These are phyloP conservation scores for Uria aalge DNA, from an alignment of 2,113 vertebrate species.

Conservation along the genomic window DNA sequence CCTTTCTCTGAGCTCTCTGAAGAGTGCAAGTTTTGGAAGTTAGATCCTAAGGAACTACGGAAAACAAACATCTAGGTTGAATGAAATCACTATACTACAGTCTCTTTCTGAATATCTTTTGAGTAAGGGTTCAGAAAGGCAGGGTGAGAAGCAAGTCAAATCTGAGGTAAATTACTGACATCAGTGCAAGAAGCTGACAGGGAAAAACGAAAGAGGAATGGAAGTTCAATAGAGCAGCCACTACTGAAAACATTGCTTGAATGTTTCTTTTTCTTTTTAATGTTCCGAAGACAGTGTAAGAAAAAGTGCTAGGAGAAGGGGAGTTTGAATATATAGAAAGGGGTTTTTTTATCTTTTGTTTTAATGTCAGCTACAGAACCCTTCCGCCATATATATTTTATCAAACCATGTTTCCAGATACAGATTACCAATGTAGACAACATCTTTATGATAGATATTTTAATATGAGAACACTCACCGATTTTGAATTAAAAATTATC, in stretches of 20 bases:
- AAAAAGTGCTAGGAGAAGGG: neutral
- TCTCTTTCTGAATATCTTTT: constrained; percentile 23
- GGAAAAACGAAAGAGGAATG: neutral
- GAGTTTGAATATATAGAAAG: neutral
- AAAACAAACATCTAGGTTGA: constrained; percentile 32
- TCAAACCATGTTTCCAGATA: neutral
- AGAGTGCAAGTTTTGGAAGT: neutral
- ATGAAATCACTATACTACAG: neutral
- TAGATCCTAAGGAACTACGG: neutral
- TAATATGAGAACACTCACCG: neutral
- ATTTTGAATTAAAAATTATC: neutral
- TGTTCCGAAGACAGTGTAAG: neutral
- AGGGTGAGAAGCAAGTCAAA: neutral
- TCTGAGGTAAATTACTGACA: constrained; percentile 13
- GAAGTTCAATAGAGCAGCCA: neutral
- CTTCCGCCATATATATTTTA: neutral
- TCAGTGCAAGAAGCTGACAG: constrained; percentile 7
- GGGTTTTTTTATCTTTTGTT: neutral
- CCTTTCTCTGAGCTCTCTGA: neutral
- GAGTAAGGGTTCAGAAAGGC: neutral
- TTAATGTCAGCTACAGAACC: neutral
- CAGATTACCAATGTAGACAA: neutral
- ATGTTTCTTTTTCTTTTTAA: neutral
- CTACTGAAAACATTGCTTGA: neutral
- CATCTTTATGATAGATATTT: neutral